Evolutionary conservation across 2,888 invertebrate genomes (phyloP).

Genomic region (Parascotia fuliginaria): DNA sequence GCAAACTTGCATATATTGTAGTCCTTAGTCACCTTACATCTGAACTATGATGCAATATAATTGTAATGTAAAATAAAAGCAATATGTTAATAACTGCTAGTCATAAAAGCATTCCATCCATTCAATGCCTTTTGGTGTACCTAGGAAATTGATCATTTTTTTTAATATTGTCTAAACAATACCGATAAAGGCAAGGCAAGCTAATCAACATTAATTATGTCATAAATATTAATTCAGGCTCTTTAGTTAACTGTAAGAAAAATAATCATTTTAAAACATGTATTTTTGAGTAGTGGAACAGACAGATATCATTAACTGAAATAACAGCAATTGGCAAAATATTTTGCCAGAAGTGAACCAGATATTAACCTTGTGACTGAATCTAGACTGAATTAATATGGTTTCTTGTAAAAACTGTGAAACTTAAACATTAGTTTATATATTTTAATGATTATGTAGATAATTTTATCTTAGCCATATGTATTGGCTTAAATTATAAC

Average conservation of each 20-base stretch:
- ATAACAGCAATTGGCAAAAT: neutral
- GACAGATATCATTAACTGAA: too few relatives aligned
- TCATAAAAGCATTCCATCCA: slow-evolving; percentile 35
- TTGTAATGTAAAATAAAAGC: neutral
- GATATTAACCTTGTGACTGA: slow-evolving; percentile 33
- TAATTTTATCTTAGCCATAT: slow-evolving; percentile 5
- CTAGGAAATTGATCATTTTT: neutral
- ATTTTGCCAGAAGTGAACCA: slow-evolving; percentile 8
- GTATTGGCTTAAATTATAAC: neutral
- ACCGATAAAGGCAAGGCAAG: too few relatives aligned
- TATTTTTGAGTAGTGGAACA: neutral
- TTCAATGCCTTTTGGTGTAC: neutral
- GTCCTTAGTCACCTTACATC: neutral
- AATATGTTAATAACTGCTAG: neutral
- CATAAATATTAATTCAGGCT: neutral
- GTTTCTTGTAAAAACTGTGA: slow-evolving; percentile 21
- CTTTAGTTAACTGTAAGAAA: neutral
- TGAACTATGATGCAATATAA: neutral
- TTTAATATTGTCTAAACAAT: neutral
- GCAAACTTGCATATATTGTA: too few relatives aligned
- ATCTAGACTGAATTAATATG: slow-evolving; percentile 42
- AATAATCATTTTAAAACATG: neutral
- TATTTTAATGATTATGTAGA: slow-evolving; percentile 8
- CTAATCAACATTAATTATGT: too few relatives aligned
- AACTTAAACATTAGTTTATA: slow-evolving; percentile 8